Base-by-base conservation (phyloP, 2,797 vertebrate species). In the Glossophaga mutica region DNA sequence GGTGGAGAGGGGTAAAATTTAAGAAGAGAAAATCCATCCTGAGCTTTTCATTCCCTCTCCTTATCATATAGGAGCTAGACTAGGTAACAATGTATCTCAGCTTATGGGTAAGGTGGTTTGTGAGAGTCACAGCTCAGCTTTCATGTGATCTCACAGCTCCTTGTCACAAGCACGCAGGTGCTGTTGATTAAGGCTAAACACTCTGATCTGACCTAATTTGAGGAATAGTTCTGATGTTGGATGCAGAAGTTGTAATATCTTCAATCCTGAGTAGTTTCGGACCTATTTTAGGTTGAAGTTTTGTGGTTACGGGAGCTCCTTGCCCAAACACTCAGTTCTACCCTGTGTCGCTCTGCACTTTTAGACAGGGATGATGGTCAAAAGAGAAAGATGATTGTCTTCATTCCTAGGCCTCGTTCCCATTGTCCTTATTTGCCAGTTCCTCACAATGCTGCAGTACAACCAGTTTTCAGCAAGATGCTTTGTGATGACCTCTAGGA, bases 181-280 rank as follows among this genome's bases (percentile, higher is more conserved):
- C 93, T 95, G 2, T 76, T 95, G 84, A 68, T 82, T 65, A 68
- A 93, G 77, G 48, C 90, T 2, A 3, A 82, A 77, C 48, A 22
- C 19, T 29, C 71, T n/a, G 59, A 34, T 71, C 84, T 95, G 96
- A 85, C 93, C 96, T 96, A 52, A 83, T 97, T 97, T 85, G 84
- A 42, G 52, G 76, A 19, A 37, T 48, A 77, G 82, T 52, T 59
- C 55, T 87, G 65, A 76, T 65, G 29, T 12, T 77, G 24, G n/a
- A n/a, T 16, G 26, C 55, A 48, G 29, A 84, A 34, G 9, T 57
- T 57, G 37, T 73, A 29, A 94, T n/a, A 44, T 29, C 48, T 65
- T 83, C 77, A 79, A 52, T 24, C 68, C 55, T 5, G 29, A 3
- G 65, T 21, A 39, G 46, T 42, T 42, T 76, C 48, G 10, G 70